Evolutionary conservation across 2,888 invertebrate genomes (phyloP).

Genomic region (Eulithis prunata): DNA sequence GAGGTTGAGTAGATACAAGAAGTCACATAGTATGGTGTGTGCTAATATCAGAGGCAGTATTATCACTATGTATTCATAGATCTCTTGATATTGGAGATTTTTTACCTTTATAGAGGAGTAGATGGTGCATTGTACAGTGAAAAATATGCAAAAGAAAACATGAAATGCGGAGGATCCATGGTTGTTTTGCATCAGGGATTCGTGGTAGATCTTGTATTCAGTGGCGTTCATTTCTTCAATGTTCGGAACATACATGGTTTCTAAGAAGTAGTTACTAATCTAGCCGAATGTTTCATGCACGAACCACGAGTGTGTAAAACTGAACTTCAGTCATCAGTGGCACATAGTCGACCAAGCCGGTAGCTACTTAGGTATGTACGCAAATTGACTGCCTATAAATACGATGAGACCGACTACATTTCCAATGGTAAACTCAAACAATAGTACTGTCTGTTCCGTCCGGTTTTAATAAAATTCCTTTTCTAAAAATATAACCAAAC

Average conservation of each 20-base stretch:
- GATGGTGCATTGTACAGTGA: conserved; percentile 68
- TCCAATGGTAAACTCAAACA: too few species aligned
- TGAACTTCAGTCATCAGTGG: neutral
- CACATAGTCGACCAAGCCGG: too few species aligned
- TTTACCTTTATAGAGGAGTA: conserved; percentile 54
- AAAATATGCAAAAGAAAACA: conserved; percentile 72
- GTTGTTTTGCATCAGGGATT: conserved; percentile 81
- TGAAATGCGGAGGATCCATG: conserved; percentile 81
- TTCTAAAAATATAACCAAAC: too few species aligned
- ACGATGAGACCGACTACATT: too few species aligned
- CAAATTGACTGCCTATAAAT: too few species aligned
- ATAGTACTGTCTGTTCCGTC: too few species aligned
- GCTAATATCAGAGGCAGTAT: conserved; percentile 82
- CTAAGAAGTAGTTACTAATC: neutral
- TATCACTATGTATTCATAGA: conserved; percentile 83
- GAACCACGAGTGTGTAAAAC: neutral
- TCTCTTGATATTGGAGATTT: conserved; percentile 55
- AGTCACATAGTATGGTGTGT: conserved; percentile 79
- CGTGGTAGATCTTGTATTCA: conserved; percentile 78
- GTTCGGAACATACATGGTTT: conserved; percentile 30
- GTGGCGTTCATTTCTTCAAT: conserved; percentile 55
- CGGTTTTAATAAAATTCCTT: too few species aligned
- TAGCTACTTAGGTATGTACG: too few species aligned
- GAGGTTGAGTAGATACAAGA: conserved; percentile 62
- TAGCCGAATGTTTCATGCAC: neutral